phyloP scores from a whole-genome alignment of 2,113 vertebrate species.

The Noturus placidus region DNA sequence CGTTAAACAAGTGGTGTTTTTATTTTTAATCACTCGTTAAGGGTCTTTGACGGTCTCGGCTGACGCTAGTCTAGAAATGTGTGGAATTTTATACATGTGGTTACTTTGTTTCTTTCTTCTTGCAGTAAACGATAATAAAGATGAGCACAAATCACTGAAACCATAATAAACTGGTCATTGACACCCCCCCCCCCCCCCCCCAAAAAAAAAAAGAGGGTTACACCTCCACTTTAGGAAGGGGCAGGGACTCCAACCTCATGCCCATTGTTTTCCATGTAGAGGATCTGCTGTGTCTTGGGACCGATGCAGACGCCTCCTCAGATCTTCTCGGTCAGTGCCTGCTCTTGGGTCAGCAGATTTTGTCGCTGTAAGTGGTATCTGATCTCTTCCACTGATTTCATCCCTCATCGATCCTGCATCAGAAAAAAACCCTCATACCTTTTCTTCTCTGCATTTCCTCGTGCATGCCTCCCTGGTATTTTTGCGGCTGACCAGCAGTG shows the following conservation, averaged over 20 bases:
- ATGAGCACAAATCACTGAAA: background rate
- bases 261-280: conserved; percentile 5
- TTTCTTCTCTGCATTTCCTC: conserved; percentile 5
- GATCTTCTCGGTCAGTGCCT: conserved; percentile 61
- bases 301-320: conserved; percentile 61
- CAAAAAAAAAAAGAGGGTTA: background rate
- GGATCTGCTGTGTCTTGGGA: conserved; percentile 46
- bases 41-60: background rate
- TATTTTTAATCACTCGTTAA: background rate
- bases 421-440: background rate
- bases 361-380: conserved; percentile 59
- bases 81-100: background rate
- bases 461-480: conserved; percentile 31
- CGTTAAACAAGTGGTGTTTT: no score
- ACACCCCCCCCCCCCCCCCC: no score
- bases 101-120: background rate
- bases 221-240: background rate
- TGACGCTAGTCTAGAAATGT: background rate
- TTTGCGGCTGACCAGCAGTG: conserved; percentile 34
- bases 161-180: background rate
- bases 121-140: background rate
- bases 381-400: background rate
- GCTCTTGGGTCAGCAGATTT: conserved; percentile 65
- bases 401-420: conserved; percentile 31
- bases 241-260: background rate